These are phyloP conservation scores for Amblyjoppa fuscipennis DNA, from an alignment of 2,888 invertebrate species.

Conservation along the genomic window DNA sequence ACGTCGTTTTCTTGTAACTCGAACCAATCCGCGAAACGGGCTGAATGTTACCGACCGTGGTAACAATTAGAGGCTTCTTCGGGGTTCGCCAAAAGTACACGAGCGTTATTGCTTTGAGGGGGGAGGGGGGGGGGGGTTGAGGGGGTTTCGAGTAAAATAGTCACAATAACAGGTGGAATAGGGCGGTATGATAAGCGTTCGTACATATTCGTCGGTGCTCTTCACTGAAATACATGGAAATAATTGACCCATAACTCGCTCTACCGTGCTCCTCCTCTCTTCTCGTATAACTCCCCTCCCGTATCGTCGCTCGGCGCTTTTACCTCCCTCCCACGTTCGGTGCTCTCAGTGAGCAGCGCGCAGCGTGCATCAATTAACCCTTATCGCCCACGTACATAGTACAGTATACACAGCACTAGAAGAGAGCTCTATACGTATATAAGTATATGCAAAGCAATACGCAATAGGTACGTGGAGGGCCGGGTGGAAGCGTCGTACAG, in stretches of 20 bases:
- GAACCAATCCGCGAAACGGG: slow-evolving; percentile 43
- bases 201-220: slow-evolving; percentile 63
- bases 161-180: slow-evolving; percentile 38
- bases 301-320: slow-evolving; percentile 35
- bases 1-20: background rate
- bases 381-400: slow-evolving; percentile 75
- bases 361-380: slow-evolving; percentile 76
- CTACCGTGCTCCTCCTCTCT: slow-evolving; percentile 33
- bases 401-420: slow-evolving; percentile 38
- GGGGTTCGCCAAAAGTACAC: slow-evolving; percentile 1
- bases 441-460: slow-evolving; percentile 48
- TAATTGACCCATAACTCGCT: slow-evolving; percentile 76
- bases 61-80: slow-evolving; percentile 73
- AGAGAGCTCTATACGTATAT: slow-evolving; percentile 18
- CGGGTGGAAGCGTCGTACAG: slow-evolving; percentile 42
- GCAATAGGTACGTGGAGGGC: slow-evolving; percentile 28
- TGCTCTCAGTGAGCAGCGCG: slow-evolving; percentile 55
- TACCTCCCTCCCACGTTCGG: slow-evolving; percentile 23
- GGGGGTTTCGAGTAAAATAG: background rate
- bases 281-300: slow-evolving; percentile 17
- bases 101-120: background rate
- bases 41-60: slow-evolving; percentile 73
- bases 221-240: slow-evolving; percentile 76
- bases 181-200: slow-evolving; percentile 42
- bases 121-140: too few species aligned